phyloP scores from a whole-genome alignment of 2,797 vertebrate genomes.

The Eremophila alpestris region DNA sequence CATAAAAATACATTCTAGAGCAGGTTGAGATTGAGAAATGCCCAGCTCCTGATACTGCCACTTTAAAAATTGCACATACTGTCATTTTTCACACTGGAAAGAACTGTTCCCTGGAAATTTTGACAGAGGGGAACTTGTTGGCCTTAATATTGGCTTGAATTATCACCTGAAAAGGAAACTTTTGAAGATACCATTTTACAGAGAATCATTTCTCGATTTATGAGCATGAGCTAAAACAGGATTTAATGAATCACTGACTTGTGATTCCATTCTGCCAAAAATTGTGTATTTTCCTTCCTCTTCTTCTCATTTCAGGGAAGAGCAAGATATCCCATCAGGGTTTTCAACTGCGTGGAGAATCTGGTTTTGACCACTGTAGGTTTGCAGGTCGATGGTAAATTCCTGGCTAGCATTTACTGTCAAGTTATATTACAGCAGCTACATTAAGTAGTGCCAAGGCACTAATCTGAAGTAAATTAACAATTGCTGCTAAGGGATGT shows the following conservation, averaged over 20 bases:
- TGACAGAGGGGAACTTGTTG: background rate
- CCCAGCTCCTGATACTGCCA: background rate
- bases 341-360: background rate
- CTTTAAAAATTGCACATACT: background rate
- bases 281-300: background rate
- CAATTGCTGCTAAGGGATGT: constrained; percentile 25
- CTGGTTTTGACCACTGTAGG: background rate
- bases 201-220: background rate
- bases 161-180: background rate
- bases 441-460: constrained; percentile 44
- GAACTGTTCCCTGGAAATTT: background rate
- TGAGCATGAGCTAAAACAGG: background rate
- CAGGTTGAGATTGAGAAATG: background rate
- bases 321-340: background rate
- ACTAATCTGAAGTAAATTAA: constrained; percentile 57
- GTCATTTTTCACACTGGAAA: background rate
- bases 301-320: background rate
- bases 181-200: background rate
- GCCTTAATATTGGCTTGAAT: background rate
- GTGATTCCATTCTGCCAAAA: constrained; percentile 8
- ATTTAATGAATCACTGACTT: constrained; percentile 29
- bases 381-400: background rate
- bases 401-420: background rate
- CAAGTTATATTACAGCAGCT: constrained; percentile 21
- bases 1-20: background rate